phyloP scores from a whole-genome alignment of 2,888 invertebrate genomes.

The Agonum fuliginosum region DNA sequence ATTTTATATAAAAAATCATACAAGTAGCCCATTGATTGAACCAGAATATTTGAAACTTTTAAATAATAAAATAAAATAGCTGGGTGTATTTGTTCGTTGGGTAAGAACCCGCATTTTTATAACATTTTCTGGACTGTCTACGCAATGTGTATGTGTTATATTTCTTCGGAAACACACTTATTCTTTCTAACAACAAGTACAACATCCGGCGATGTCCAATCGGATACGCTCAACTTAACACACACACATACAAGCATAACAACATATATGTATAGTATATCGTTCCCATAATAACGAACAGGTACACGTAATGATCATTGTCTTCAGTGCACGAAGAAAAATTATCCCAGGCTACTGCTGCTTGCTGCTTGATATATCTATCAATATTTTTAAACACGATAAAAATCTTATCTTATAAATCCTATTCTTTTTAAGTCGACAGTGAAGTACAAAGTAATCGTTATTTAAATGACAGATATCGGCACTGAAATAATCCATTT shows the following conservation, averaged over 20 bases:
- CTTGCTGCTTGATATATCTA: not conserved
- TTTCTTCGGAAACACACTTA: slow-evolving; percentile 54
- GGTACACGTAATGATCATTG: slow-evolving; percentile 51
- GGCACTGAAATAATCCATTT: no score
- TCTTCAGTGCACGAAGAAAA: slow-evolving; percentile 45
- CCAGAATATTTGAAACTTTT: not conserved
- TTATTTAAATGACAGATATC: no score
- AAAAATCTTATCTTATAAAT: slow-evolving; percentile 27
- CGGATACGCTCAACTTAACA: slow-evolving; percentile 58
- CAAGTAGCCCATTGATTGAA: not conserved
- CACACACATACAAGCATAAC: slow-evolving; percentile 38
- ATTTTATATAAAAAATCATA: no score
- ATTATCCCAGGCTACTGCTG: slow-evolving; percentile 28
- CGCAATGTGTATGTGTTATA: slow-evolving; percentile 40
- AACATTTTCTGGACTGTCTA: not conserved
- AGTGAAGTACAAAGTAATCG: no score
- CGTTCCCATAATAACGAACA: slow-evolving; percentile 57
- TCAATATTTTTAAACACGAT: slow-evolving; percentile 22
- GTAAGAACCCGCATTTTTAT: no score
- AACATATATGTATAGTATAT: slow-evolving; percentile 12
- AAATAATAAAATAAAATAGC: no score
- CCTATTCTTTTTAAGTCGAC: not conserved
- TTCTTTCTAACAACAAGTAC: slow-evolving; percentile 51
- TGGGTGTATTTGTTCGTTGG: no score
- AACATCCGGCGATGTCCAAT: slow-evolving; percentile 56